A percentile compares a stretch with the other conserved stretches of the same genome.
These are phyloP conservation scores for Heliocidaris tuberculata DNA, from an alignment of 35 echinoderm and acorn worm species.

Conservation along the genomic window DNA sequence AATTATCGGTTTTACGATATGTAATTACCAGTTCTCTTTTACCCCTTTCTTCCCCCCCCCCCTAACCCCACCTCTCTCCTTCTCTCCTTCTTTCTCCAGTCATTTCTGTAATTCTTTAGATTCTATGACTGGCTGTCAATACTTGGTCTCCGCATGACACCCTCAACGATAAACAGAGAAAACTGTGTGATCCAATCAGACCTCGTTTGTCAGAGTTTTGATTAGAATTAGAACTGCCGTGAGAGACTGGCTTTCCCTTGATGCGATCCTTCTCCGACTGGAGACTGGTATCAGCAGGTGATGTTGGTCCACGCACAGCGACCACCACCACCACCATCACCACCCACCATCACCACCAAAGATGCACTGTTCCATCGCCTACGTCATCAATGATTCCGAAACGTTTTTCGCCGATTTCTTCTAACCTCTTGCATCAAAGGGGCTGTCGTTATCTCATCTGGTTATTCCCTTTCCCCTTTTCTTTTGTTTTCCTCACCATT, in stretches of 20 bases:
- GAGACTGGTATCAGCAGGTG: not conserved
- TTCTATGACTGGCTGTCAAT: not conserved
- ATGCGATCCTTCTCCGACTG: not conserved
- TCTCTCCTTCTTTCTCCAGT: not conserved
- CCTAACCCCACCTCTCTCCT: too few species aligned
- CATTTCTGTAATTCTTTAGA: not conserved
- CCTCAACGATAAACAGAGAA: not conserved
- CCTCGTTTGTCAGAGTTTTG: constrained; percentile 2
- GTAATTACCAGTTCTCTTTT: too few species aligned
- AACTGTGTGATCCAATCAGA: not conserved
- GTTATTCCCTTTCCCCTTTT: too few species aligned
- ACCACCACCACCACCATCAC: not conserved
- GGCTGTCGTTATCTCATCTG: too few species aligned
- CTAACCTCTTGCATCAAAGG: too few species aligned
- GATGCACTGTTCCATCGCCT: too few species aligned
- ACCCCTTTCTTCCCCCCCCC: too few species aligned
- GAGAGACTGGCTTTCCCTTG: not conserved
- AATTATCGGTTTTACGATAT: too few species aligned
- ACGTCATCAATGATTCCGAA: too few species aligned
- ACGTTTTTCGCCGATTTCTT: too few species aligned
- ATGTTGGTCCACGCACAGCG: not conserved
- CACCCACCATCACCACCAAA: not conserved
- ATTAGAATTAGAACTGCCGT: not conserved
- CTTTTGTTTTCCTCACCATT: too few species aligned
- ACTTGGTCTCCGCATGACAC: not conserved